Evolutionary conservation across 2,113 vertebrate species (phyloP), one percentile per base, ranked within the genome.

Genomic region (Coracopsis vasa): DNA sequence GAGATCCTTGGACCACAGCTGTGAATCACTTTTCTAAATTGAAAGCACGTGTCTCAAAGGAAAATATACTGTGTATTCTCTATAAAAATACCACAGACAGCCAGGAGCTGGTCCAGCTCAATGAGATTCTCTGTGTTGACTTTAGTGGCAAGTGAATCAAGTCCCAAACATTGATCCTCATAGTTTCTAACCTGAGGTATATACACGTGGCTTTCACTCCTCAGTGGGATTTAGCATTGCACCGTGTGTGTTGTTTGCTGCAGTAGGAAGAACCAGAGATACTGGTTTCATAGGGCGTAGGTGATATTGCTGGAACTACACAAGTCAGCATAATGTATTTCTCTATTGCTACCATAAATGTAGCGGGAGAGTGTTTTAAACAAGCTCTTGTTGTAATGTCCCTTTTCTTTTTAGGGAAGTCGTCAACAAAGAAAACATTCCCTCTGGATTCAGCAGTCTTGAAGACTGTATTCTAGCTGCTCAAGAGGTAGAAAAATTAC

Each of bases 361-460:
- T 93, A 94, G 88, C 58, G 66, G 79, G 53, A 80, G 51, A 48
- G 21, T 62, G 27, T 91, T 94, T 83, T 84, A 90, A 80, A 65
- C 65, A 88, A 53, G 45, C 29, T 54, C 47, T 35, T 90, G 11
- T 87, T 90, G 37, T 69, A 53, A 74, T 65, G 35, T 91, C 21
- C 25, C 35, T 90, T 96, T 90, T 91, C 10, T 87, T 92, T 92
- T 87, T 95, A 98, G 98, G 97, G 98, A 98, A 80, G 96, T 98
- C 90, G 67, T 98, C 97, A 98, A 99, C 97, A 99, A 99, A 96
- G 99, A 99, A 97, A 99, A 99, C 97, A 98, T 99, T 96, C 99
- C 98, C 7, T 99, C 98, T 78, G 98, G 95, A 71, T 94, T 98
- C 47, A 89, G 56, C 83, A 96, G 54, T 90, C 95, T 95, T 58